Evolutionary conservation across 1,140 invertebrate species (phyloP).

Genomic region (Zaprionus tsacasi): DNA sequence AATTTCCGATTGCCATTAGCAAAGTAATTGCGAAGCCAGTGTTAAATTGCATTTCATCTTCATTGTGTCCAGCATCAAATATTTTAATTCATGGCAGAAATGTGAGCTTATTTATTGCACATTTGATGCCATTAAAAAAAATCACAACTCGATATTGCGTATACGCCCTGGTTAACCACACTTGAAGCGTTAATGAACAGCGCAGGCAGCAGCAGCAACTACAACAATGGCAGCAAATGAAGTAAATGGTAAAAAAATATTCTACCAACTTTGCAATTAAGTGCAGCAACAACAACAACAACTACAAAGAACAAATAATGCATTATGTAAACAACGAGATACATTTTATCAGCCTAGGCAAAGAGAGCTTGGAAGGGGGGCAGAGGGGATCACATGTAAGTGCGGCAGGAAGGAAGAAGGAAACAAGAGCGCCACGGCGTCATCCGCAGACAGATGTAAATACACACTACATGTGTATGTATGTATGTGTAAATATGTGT

Average conservation of each 20-base stretch:
- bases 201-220: constrained; percentile 1
- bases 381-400: neutral
- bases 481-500: constrained; percentile 35
- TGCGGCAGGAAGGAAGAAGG: constrained; percentile 10
- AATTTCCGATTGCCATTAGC: neutral
- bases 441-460: constrained; percentile 68
- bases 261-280: constrained; percentile 57
- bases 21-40: constrained; percentile 8
- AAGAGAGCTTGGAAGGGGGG: neutral
- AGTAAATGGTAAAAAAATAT: constrained; percentile 41
- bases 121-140: constrained; percentile 13
- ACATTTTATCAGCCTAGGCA: constrained; percentile 32
- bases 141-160: constrained; percentile 13
- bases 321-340: constrained; percentile 57
- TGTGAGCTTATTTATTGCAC: constrained; percentile 2
- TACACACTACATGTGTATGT: constrained; percentile 32
- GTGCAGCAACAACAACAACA: constrained; percentile 15
- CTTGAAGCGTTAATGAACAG: constrained; percentile 44
- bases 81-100: constrained; percentile 8
- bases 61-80: neutral
- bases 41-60: neutral
- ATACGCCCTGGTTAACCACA: constrained; percentile 41
- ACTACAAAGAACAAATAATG: constrained; percentile 46
- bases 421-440: constrained; percentile 46
- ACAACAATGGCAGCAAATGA: constrained; percentile 27